Evolutionary conservation across 2,888 invertebrate species (phyloP), one percentile per base, ranked within the genome.

Genomic region (Drosophila borealis): DNA sequence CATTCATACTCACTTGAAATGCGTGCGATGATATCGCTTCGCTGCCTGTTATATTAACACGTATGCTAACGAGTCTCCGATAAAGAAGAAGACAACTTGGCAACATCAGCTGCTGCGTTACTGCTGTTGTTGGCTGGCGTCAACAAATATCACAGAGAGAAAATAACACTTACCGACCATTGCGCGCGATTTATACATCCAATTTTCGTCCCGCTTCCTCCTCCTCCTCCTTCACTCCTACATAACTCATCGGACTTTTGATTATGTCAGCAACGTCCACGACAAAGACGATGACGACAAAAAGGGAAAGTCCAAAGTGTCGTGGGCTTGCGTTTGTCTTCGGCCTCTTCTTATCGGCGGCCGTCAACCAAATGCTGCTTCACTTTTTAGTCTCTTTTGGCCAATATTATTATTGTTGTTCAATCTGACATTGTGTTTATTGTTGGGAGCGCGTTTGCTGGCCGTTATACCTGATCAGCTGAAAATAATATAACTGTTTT

Each of bases 291-390:
- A 48, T 42, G 76, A 70, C 76, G 70, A 74, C 79, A 71, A 85
- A 84, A 84, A 85, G 88, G 88, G 84, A 85, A 85, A 84, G 78
- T 78, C 61, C 70, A 73, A 73, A 79, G 57, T 71, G 68, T 72
- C 73, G 73, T 54, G 55, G 39, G 59, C 42, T 63, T 50, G 48
- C 46, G 14, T 45, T 54, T 37, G 54, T 37, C 56, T 56, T 25
- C 54, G 67, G 50, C 67, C 60, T 49, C 44, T 59, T 50, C 51
- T 63, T 39, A 36, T 45, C 51, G 67, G 56, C 54, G 71, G 80
- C 81, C 75, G 79, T 70, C 68, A 64, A 67, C 64, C 48, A 61
- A 66, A 67, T 53, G 66, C 42, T 70, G 60, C 55, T 55, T 75
- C 42, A 70, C 79, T 86, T 86, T 83, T 71, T 79, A 79, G 61